Base-by-base conservation (phyloP, 2,888 invertebrate genomes). In the Ichneumoninae sp. region DNA sequence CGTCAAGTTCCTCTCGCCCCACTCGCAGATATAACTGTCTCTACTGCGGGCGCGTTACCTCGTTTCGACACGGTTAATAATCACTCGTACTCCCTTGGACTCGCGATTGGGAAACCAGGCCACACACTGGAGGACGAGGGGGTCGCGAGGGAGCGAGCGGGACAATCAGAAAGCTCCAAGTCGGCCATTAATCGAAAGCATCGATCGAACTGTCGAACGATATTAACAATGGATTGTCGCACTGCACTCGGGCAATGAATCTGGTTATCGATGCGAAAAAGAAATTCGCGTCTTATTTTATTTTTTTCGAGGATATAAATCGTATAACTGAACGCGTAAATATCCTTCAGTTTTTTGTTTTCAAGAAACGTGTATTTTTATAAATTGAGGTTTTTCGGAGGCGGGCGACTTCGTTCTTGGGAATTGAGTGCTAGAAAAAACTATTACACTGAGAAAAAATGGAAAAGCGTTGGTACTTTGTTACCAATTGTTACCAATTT, bases 181-280 rank as follows among this genome's bases (percentile, higher is more conserved):
- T 74, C 47, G 47, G 22, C 81, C 22, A 74, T 81, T 63, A 68
- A 50, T 60, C 66, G 66, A 52, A 69, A 82, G 70, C 78, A 57
- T 68, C 81, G 60, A 81, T 81, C 81, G 69, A 74, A 81, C 74
- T 78, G 78, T 75, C 60, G 40, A 71, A 79, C 70, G 44, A 63
- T 78, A 78, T 81, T 60, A 74, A 81, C 81, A 78, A 74, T 70
- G 57, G n/a, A 33, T 33, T 44, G 44, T 47, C 16, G 30, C 50
- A 36, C 75, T 71, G 19, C 70, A 36, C 33, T 75, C 70, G 8
- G 50, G 57, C 47, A 13, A 47, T 47, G 47, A 52, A 70, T 75
- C 44, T 19, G 54, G 50, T 65, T 69, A 26, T 75, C 63, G 63
- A 63, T 63, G 13, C 44, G 16, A 16, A 16, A 16, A 47, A 47